These are phyloP conservation scores for Drosophila borealis DNA, from an alignment of 2,888 invertebrate genomes.

Conservation along the genomic window DNA sequence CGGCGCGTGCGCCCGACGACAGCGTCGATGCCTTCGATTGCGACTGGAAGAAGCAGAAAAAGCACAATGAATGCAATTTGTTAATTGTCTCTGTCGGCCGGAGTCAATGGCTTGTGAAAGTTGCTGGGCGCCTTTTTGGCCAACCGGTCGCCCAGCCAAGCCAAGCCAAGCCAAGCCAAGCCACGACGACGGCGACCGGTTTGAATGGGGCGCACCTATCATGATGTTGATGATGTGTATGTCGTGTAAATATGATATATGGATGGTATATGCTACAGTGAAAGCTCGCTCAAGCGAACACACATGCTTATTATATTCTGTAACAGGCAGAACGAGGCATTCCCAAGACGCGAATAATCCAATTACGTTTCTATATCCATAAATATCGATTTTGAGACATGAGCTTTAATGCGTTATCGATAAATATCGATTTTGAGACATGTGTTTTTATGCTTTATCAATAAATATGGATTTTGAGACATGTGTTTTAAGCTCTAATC, in stretches of 20 bases:
- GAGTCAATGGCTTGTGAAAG: conserved; percentile 74
- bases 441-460: too few relatives aligned
- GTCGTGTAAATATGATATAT: conserved; percentile 12
- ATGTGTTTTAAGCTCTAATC: too few relatives aligned
- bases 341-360: too few relatives aligned
- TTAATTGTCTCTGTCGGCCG: conserved; percentile 52
- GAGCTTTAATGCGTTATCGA: too few relatives aligned
- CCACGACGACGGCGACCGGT: conserved; percentile 11
- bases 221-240: neutral
- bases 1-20: conserved; percentile 84
- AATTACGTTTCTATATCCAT: too few relatives aligned
- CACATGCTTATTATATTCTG: neutral
- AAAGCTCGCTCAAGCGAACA: conserved; percentile 9
- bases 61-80: conserved; percentile 46
- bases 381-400: too few relatives aligned
- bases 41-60: conserved; percentile 65
- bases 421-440: too few relatives aligned
- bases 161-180: conserved; percentile 1
- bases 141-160: conserved; percentile 25
- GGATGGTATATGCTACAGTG: conserved; percentile 5
- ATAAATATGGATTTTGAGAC: too few relatives aligned
- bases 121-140: conserved; percentile 65
- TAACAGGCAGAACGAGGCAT: too few relatives aligned
- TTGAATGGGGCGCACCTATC: conserved; percentile 28
- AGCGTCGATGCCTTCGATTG: conserved; percentile 84